Evolutionary conservation across 2,888 invertebrate species (phyloP).

Genomic region (Cantharis lateralis): DNA sequence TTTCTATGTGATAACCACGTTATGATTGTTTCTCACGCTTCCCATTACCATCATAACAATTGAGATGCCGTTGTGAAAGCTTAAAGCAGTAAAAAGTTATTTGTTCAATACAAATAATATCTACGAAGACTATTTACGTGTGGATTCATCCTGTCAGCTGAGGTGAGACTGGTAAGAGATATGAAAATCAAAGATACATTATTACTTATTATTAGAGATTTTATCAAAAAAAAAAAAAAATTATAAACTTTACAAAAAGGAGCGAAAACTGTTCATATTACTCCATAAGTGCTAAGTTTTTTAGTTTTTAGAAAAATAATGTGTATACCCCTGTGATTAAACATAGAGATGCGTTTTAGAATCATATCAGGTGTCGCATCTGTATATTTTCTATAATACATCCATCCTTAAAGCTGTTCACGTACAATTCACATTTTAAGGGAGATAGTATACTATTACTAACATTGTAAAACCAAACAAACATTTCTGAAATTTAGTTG

Average conservation of each 20-base stretch:
- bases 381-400: neutral
- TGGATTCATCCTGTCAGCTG: neutral
- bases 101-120: neutral
- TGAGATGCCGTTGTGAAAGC: neutral
- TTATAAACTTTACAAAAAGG: neutral
- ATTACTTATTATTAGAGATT: too few relatives aligned
- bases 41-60: neutral
- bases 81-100: neutral
- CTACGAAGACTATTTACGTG: neutral
- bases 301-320: neutral
- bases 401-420: neutral
- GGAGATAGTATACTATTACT: neutral
- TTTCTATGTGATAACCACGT: neutral
- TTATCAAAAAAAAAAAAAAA: too few relatives aligned
- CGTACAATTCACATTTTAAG: neutral
- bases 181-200: neutral
- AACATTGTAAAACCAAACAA: neutral
- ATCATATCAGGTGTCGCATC: neutral
- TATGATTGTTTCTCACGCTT: neutral
- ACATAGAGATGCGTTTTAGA: neutral
- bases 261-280: neutral
- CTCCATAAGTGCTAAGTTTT: neutral
- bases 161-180: neutral
- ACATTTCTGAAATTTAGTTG: neutral
- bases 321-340: neutral